phyloP scores from a whole-genome alignment of 2,888 invertebrate species.

The Himalopsyche japonica region DNA sequence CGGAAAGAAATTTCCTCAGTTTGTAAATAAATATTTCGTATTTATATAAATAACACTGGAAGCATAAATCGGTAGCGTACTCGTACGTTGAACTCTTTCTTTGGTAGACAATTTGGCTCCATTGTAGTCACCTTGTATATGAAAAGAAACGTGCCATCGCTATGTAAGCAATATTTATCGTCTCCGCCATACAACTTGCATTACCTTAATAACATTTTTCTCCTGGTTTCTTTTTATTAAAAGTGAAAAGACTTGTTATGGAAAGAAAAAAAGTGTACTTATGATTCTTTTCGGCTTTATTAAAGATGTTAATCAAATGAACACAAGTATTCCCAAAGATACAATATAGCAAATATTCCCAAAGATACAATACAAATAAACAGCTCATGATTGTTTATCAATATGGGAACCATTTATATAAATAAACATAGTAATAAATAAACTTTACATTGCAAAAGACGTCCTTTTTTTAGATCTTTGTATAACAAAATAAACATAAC shows the following conservation, averaged over 20 bases:
- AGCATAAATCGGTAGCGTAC: neutral
- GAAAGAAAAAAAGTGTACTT: neutral
- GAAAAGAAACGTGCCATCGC: neutral
- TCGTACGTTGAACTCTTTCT: neutral
- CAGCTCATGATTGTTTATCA: too few relatives aligned
- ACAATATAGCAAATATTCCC: too few relatives aligned
- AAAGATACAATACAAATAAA: too few relatives aligned
- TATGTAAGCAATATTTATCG: neutral
- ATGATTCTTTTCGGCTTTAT: neutral
- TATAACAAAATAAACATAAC: too few relatives aligned
- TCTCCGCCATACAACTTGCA: neutral
- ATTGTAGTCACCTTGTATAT: neutral
- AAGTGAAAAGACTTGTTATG: neutral
- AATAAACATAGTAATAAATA: too few relatives aligned
- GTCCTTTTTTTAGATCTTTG: too few relatives aligned
- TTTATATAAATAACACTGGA: neutral
- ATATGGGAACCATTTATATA: too few relatives aligned
- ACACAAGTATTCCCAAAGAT: neutral
- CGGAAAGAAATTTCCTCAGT: neutral
- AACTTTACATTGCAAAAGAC: too few relatives aligned
- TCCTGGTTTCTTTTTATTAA: neutral
- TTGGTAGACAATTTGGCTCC: neutral
- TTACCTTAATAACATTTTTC: neutral
- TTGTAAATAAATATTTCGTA: neutral
- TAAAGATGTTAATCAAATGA: neutral